Evolutionary conservation across 2,797 vertebrate species (phyloP), one percentile per base, ranked within the genome.

Genomic region (Octomys mimax): DNA sequence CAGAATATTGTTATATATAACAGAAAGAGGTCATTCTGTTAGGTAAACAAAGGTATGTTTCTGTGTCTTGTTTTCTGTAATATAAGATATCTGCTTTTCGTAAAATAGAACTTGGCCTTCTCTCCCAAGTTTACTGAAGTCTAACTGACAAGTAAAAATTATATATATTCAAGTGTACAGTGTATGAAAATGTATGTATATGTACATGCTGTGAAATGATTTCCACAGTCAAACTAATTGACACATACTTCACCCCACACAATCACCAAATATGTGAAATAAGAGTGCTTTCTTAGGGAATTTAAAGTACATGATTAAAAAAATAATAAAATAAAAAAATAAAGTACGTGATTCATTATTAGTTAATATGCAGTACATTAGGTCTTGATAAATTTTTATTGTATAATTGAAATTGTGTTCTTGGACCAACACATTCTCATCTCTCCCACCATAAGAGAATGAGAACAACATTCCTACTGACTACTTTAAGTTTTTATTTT

Each of bases 1-100:
- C 1, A 87, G 46, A 71, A 64, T 42, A 24, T n/a, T 49, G 42
- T 39, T 73, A 71, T 54, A 28, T 39, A 6, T 62, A 92, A 64
- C 16, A 81, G 46, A 80, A 89, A 19, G 18, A 49, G 11, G 21
- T 36, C n/a, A 75, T 83, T 89, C 68, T 66, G 10, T 78, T 75
- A 87, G 66, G 73, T 89, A 87, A 66, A 92, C 28, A 88, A 87
- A 92, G 75, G 0, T 33, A 28, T 78, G 10, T 70, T 82, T 95
- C 83, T 26, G 3, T 81, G 49, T 77, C 59, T 83, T 87, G 5
- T 89, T 61, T 36, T 24, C 5, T 24, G 2, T 71, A 82, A 91
- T n/a, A 83, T 10, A 5, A 70, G 24, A 24, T 24, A 8, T 22
- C 13, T 80, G 19, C 33, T 95, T 93, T 66, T 70, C 90, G 70